Evolutionary conservation across 1,140 invertebrate genomes (phyloP).

Genomic region (Scaptomyza graminum): DNA sequence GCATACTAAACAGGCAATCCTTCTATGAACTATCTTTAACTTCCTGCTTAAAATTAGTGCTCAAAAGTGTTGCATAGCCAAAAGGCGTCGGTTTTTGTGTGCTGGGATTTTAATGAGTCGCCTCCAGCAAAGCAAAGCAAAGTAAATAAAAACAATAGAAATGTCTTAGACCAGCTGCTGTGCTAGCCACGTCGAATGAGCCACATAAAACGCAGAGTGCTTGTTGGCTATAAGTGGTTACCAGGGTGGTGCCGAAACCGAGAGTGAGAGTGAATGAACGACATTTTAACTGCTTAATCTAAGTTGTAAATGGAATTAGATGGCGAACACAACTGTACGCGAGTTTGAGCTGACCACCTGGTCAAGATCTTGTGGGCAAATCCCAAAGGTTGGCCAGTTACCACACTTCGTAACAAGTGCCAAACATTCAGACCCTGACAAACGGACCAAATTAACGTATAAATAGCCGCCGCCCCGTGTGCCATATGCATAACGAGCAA

Average conservation of each 20-base stretch:
- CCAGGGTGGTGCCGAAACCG: not conserved
- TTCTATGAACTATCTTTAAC: too few relatives aligned
- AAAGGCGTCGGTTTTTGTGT: conserved; percentile 6
- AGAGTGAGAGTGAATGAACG: not conserved
- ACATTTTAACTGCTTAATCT: conserved; percentile 18
- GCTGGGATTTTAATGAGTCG: conserved; percentile 1
- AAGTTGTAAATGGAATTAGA: conserved; percentile 10
- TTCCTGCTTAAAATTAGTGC: not conserved
- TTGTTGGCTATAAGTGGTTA: conserved; percentile 16
- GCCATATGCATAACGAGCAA: conserved; percentile 20
- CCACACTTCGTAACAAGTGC: conserved; percentile 22
- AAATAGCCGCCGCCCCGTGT: conserved; percentile 33
- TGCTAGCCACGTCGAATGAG: conserved; percentile 43
- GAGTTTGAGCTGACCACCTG: not conserved
- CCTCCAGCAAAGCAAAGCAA: not conserved
- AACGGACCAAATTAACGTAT: conserved; percentile 35
- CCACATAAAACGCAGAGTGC: conserved; percentile 44
- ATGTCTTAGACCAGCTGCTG: not conserved
- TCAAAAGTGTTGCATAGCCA: conserved; percentile 43
- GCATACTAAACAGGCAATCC: too few relatives aligned
- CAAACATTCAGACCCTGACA: not conserved
- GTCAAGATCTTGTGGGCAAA: conserved; percentile 28
- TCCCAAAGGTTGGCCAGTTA: conserved; percentile 28
- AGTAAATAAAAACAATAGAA: not conserved
- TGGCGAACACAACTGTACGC: conserved; percentile 26